Percentiles rank a stretch among this genome's conserved stretches.
Conservation (phyloP, 2,888 invertebrate genomes). For the Boloria euphrosyne region DNA sequence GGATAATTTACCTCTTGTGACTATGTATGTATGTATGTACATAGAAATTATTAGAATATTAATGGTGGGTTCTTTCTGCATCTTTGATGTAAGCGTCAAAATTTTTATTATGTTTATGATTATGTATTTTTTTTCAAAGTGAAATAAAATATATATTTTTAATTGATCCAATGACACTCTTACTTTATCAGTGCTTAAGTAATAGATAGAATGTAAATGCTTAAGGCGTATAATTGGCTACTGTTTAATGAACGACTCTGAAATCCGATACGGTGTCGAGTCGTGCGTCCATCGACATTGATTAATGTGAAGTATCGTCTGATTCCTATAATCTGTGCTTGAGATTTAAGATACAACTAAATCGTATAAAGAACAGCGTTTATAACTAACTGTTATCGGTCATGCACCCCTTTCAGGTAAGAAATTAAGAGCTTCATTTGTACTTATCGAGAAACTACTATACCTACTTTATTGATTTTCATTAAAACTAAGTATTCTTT, state of each 20-base stretch:
- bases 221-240: constrained; percentile 41
- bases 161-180: neutral
- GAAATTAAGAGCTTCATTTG: too few species aligned
- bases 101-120: too few species aligned
- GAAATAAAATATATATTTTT: neutral
- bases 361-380: constrained; percentile 22
- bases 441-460: too few species aligned
- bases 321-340: constrained; percentile 34
- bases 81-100: too few species aligned
- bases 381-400: constrained; percentile 1
- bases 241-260: constrained; percentile 37
- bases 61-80: too few species aligned
- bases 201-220: constrained; percentile 31
- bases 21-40: too few species aligned
- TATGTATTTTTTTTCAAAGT: neutral
- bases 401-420: neutral
- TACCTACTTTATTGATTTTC: too few species aligned
- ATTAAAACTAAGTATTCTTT: too few species aligned
- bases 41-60: too few species aligned
- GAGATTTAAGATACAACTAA: constrained; percentile 33
- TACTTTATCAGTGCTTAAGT: constrained; percentile 19
- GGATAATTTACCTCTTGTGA: too few species aligned
- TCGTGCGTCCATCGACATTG: constrained; percentile 38
- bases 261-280: constrained; percentile 38
- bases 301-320: constrained; percentile 37